Percentiles rank a stretch among this genome's conserved stretches.
These are phyloP conservation scores for Cheilosia grossa DNA, from an alignment of 2,888 invertebrate species.

Conservation along the genomic window DNA sequence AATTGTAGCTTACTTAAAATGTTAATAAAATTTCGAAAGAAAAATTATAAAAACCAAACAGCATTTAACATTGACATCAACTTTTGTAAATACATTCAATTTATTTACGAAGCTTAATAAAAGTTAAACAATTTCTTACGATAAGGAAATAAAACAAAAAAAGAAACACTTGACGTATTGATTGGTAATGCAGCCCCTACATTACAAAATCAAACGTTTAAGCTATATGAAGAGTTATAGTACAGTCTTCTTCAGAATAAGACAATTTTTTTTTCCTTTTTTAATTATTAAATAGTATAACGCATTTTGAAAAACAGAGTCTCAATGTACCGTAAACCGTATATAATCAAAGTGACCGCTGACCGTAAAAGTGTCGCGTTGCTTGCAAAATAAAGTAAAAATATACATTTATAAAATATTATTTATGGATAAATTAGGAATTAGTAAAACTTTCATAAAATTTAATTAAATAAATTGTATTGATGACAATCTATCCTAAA, in stretches of 20 bases:
- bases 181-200: constrained; percentile 46
- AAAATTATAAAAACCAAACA: not conserved
- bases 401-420: constrained; percentile 4
- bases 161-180: constrained; percentile 29
- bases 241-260: not conserved
- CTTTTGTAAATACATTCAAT: constrained; percentile 37
- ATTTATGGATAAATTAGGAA: constrained; percentile 24
- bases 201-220: constrained; percentile 43
- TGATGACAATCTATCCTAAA: constrained; percentile 68
- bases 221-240: not conserved
- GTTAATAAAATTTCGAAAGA: not conserved
- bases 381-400: constrained; percentile 25
- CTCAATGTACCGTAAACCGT: constrained; percentile 68
- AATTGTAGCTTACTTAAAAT: not conserved
- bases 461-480: constrained; percentile 20
- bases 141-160: not conserved
- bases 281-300: constrained; percentile 39
- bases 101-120: constrained; percentile 20
- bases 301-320: constrained; percentile 63
- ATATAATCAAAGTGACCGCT: constrained; percentile 32
- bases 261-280: not conserved
- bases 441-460: constrained; percentile 15
- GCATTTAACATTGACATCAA: not conserved
- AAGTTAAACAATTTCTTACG: constrained; percentile 43
- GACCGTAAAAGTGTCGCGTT: constrained; percentile 22